phyloP scores from a whole-genome alignment of 1,140 invertebrate genomes.

The Drosophila kanapiae region DNA sequence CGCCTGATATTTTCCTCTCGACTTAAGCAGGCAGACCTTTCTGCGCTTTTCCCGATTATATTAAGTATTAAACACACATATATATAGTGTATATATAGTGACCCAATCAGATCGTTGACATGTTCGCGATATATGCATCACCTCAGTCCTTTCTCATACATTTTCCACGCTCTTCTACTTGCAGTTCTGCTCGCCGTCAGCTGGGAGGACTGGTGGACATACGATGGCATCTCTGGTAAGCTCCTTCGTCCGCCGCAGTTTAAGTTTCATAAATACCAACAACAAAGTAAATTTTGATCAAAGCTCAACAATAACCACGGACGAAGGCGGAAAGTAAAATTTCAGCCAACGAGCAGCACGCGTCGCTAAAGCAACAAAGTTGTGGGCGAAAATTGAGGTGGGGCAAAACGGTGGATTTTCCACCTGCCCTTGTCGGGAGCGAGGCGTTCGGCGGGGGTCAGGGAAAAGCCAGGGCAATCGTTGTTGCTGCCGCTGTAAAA shows the following conservation, averaged over 20 bases:
- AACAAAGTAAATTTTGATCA: constrained; percentile 75
- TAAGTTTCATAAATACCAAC: constrained; percentile 67
- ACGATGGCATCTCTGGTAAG: constrained; percentile 96
- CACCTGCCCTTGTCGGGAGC: constrained; percentile 3
- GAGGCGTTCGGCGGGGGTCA: not conserved
- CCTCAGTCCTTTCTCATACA: not conserved
- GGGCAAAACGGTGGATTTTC: constrained; percentile 22
- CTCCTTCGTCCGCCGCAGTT: not conserved
- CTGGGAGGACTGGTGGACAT: constrained; percentile 98
- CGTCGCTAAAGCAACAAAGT: constrained; percentile 64
- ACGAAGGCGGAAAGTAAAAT: constrained; percentile 46
- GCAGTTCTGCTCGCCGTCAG: constrained; percentile 88
- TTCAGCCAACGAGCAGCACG: constrained; percentile 57
- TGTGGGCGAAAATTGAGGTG: constrained; percentile 13
- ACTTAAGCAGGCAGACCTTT: not conserved
- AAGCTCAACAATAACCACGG: constrained; percentile 63
- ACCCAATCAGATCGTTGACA: constrained; percentile 20
- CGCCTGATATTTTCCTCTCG: not conserved
- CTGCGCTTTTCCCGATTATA: not conserved
- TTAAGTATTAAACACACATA: not conserved
- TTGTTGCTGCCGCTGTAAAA: constrained; percentile 42
- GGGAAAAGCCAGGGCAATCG: constrained; percentile 21
- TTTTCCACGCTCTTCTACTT: constrained; percentile 38
- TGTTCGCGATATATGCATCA: constrained; percentile 21
- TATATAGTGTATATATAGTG: not conserved